phyloP scores from a whole-genome alignment of 2,113 vertebrate species.

The Tenebrosternarchus preto region DNA sequence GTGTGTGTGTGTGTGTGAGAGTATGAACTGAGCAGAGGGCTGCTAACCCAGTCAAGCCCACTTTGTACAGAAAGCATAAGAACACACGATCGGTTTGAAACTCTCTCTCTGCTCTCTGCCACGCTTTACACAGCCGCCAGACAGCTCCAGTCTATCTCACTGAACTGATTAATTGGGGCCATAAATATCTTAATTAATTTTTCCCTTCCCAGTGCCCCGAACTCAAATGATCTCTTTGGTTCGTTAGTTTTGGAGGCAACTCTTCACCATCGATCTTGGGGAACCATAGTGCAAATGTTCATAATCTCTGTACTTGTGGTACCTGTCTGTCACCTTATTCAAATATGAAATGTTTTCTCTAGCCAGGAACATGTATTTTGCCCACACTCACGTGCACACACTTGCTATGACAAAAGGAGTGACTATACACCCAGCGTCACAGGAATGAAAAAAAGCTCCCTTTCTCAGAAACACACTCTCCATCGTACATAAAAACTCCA shows the following conservation, averaged over 20 bases:
- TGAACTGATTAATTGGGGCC: constrained; percentile 71
- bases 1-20: background rate
- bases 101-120: constrained; percentile 20
- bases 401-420: background rate
- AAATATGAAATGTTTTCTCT: background rate
- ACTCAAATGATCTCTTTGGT: constrained; percentile 62
- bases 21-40: constrained; percentile 3
- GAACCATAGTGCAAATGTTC: constrained; percentile 56
- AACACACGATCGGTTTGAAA: constrained; percentile 16
- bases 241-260: constrained; percentile 67
- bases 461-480: background rate
- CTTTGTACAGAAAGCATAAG: background rate
- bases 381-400: constrained; percentile 45
- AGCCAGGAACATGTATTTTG: constrained; percentile 10
- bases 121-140: constrained; percentile 42
- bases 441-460: background rate
- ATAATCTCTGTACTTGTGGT: constrained; percentile 42
- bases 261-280: constrained; percentile 65
- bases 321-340: constrained; percentile 51
- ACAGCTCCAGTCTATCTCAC: constrained; percentile 57
- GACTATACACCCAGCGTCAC: background rate
- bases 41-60: background rate
- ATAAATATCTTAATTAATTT: constrained; percentile 74
- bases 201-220: constrained; percentile 58
- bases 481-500: background rate